Evolutionary conservation across 2,113 vertebrate species (phyloP).

Genomic region (Chionis minor): DNA sequence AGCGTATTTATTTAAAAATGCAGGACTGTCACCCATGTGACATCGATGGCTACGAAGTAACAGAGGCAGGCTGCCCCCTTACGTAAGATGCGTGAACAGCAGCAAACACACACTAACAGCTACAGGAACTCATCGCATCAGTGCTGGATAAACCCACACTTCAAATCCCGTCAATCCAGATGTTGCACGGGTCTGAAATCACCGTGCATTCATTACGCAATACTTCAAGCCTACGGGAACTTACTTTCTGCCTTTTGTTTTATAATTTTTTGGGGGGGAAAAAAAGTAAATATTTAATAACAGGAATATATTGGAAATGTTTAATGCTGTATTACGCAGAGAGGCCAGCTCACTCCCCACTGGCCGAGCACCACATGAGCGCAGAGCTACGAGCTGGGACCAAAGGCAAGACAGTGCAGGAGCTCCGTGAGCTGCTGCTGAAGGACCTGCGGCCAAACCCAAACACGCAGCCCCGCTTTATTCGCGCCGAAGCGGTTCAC

Average conservation of each 20-base stretch:
- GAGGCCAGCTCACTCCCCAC: no score
- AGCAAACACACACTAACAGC: background rate
- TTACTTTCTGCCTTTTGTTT: background rate
- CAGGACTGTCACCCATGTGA: background rate
- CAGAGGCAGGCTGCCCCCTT: background rate
- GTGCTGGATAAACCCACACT: background rate
- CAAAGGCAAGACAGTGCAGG: background rate
- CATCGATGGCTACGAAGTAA: fast-evolving
- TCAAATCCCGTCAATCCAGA: background rate
- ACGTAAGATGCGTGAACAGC: fast-evolving
- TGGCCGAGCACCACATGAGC: fast-evolving
- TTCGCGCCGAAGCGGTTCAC: background rate
- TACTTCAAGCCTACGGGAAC: fast-evolving
- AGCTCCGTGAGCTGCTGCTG: background rate
- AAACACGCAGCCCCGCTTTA: background rate
- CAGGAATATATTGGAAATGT: background rate
- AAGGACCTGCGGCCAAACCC: background rate
- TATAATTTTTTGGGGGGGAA: no score
- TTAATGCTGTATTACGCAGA: fast-evolving
- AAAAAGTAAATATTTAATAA: fast-evolving
- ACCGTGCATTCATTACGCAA: fast-evolving
- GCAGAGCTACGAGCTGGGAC: background rate
- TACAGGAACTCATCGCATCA: background rate
- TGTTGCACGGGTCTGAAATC: background rate
- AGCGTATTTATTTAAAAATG: background rate